A percentile compares a stretch with the other conserved stretches of the same genome.
Conservation (phyloP, 2,888 invertebrate genomes). For the Synanthedon vespiformis region DNA sequence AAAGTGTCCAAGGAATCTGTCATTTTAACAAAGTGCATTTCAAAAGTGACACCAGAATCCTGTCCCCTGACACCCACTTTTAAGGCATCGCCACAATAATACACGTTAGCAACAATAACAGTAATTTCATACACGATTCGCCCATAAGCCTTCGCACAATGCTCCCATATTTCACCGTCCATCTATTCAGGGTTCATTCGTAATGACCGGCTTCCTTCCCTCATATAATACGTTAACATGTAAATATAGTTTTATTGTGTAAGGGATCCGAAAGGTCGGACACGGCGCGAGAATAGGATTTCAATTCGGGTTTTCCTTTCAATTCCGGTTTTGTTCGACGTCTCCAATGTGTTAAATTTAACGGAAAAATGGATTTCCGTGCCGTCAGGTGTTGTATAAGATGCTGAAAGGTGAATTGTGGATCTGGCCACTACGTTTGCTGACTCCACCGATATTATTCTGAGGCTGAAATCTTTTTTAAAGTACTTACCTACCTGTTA, state of each 20-base stretch:
- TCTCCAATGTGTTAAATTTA: slow-evolving; percentile 59
- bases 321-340: slow-evolving; percentile 16
- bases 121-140: slow-evolving; percentile 39
- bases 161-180: slow-evolving; percentile 25
- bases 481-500: too few species aligned
- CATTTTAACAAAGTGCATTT: too few species aligned
- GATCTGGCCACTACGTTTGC: slow-evolving; percentile 2
- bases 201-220: slow-evolving; percentile 50
- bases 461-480: slow-evolving; percentile 1
- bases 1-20: too few species aligned
- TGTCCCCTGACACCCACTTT: not conserved
- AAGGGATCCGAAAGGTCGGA: slow-evolving; percentile 39
- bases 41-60: not conserved
- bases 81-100: not conserved
- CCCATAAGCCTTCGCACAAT: slow-evolving; percentile 29
- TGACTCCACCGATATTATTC: slow-evolving; percentile 1
- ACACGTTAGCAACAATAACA: slow-evolving; percentile 14
- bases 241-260: slow-evolving; percentile 27
- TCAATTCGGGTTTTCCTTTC: slow-evolving; percentile 43
- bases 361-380: slow-evolving; percentile 53
- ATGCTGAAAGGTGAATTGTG: slow-evolving; percentile 13
- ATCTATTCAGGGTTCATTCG: slow-evolving; percentile 21
- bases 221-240: slow-evolving; percentile 34
- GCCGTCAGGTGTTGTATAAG: slow-evolving; percentile 26
- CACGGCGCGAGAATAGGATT: slow-evolving; percentile 48